Evolutionary conservation across 2,888 invertebrate genomes (phyloP).

Genomic region (Aspidiotus destructor): DNA sequence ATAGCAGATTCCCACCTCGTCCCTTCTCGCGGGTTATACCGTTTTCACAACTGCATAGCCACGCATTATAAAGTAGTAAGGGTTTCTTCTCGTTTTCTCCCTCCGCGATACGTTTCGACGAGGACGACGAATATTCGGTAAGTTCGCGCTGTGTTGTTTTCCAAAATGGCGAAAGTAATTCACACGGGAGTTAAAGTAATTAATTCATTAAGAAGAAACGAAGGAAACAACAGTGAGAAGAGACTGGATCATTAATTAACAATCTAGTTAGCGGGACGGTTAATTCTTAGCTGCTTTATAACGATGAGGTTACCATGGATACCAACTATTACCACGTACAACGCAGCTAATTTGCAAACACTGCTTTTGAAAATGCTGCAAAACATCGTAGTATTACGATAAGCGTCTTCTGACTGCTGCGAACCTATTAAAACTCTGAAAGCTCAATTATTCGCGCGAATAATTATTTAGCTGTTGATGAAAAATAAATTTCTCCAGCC

Average conservation of each 20-base stretch:
- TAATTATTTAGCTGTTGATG: conserved; percentile 28
- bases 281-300: conserved; percentile 29
- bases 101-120: too few species aligned
- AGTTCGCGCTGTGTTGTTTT: conserved; percentile 28
- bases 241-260: conserved; percentile 34
- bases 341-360: conserved; percentile 31
- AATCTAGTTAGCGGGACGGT: conserved; percentile 33
- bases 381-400: conserved; percentile 31
- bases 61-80: too few species aligned
- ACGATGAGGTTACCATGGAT: conserved; percentile 31
- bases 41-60: too few species aligned
- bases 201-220: conserved; percentile 33
- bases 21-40: too few species aligned
- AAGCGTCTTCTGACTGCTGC: conserved; percentile 30
- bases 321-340: conserved; percentile 32
- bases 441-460: conserved; percentile 31
- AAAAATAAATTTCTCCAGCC: conserved; percentile 31
- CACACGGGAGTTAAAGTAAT: conserved; percentile 34
- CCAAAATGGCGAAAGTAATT: conserved; percentile 34
- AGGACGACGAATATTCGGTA: conserved; percentile 1
- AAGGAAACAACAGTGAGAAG: conserved; percentile 32
- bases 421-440: conserved; percentile 32
- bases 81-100: too few species aligned
- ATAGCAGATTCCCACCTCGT: too few species aligned
- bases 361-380: conserved; percentile 30